Evolutionary conservation across 2,888 invertebrate species (phyloP).

Genomic region (Ophion ventricosus): DNA sequence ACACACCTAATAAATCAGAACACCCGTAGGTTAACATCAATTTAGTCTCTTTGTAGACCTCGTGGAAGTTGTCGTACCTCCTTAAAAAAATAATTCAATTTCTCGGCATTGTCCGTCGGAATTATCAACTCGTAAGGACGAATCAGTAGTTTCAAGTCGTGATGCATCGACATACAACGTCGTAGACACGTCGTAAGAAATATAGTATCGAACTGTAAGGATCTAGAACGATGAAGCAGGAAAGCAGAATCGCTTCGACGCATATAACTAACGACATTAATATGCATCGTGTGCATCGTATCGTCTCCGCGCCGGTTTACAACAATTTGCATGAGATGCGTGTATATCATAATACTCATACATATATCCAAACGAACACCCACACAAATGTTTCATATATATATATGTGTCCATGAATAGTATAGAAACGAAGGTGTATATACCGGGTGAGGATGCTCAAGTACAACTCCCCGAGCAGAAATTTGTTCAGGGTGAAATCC

Average conservation of each 20-base stretch:
- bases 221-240: slow-evolving; percentile 9
- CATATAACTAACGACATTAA: slow-evolving; percentile 66
- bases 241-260: slow-evolving; percentile 36
- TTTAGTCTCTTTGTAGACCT: no score
- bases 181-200: not conserved
- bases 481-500: no score
- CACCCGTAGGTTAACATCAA: no score
- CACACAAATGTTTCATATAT: no score
- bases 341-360: slow-evolving; percentile 37
- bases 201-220: not conserved
- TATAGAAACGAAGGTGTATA: slow-evolving; percentile 22
- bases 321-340: slow-evolving; percentile 66
- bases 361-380: not conserved
- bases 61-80: no score
- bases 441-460: slow-evolving; percentile 23
- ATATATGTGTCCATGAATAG: not conserved
- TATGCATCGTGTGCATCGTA: slow-evolving; percentile 62
- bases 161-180: slow-evolving; percentile 1
- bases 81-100: no score
- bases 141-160: no score
- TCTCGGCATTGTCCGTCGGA: no score
- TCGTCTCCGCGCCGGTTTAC: slow-evolving; percentile 54
- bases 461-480: no score
- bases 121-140: no score
- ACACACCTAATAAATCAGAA: no score